phyloP scores from a whole-genome alignment of 2,888 invertebrate species.

The Spicauda simplicius region DNA sequence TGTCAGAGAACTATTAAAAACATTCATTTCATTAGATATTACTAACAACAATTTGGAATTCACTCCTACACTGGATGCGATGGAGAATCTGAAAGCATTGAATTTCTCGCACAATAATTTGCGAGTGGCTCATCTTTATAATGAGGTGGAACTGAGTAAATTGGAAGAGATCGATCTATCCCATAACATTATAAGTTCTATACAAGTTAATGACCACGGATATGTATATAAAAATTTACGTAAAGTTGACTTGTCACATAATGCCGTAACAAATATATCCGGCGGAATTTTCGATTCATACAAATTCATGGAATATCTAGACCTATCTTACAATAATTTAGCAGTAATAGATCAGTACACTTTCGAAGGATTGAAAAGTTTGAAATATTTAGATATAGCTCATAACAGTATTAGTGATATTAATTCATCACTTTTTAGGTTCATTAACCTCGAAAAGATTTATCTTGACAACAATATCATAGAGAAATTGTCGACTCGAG shows the following conservation, averaged over 20 bases:
- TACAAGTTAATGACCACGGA: slow-evolving; percentile 42
- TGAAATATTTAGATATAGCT: slow-evolving; percentile 57
- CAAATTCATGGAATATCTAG: slow-evolving; percentile 52
- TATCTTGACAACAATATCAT: slow-evolving; percentile 59
- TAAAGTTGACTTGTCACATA: slow-evolving; percentile 59
- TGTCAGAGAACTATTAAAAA: background rate
- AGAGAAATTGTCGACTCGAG: slow-evolving; percentile 46
- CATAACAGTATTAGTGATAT: slow-evolving; percentile 58
- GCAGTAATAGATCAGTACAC: slow-evolving; percentile 49
- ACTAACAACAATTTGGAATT: slow-evolving; percentile 47
- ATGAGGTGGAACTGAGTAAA: slow-evolving; percentile 43
- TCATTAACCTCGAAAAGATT: slow-evolving; percentile 53
- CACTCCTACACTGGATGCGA: slow-evolving; percentile 46
- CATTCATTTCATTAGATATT: slow-evolving; percentile 49
- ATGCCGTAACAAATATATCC: slow-evolving; percentile 53
- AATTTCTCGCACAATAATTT: slow-evolving; percentile 57
- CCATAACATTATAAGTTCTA: slow-evolving; percentile 55
- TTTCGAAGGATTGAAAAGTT: slow-evolving; percentile 61
- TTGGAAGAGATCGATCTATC: slow-evolving; percentile 60
- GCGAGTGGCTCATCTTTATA: slow-evolving; percentile 52
- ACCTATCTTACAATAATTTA: slow-evolving; percentile 63
- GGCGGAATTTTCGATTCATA: slow-evolving; percentile 56
- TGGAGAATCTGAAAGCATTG: slow-evolving; percentile 52
- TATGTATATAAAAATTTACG: slow-evolving; percentile 48
- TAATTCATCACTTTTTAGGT: slow-evolving; percentile 59